Conservation (phyloP, 2,113 vertebrate genomes). For the Rallus limicola region DNA sequence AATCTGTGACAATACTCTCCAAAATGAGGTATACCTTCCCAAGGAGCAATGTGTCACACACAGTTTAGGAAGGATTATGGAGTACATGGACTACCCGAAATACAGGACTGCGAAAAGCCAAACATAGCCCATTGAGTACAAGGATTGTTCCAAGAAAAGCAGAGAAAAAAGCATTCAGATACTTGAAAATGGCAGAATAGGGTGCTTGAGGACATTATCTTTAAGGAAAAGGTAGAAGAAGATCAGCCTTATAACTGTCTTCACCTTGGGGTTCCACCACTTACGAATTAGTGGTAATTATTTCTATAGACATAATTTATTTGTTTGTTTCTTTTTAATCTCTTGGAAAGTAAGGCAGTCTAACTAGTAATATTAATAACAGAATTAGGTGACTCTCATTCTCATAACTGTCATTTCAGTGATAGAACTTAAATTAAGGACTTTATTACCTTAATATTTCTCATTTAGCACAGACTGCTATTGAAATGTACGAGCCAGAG, state of each 20-base stretch:
- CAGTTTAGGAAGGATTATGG: neutral
- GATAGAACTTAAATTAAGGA: neutral
- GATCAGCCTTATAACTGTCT: neutral
- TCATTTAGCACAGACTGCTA: neutral
- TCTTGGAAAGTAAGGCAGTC: neutral
- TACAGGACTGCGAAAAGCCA: neutral
- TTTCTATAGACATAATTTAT: neutral
- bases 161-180: neutral
- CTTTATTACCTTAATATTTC: constrained; percentile 22
- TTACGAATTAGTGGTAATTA: neutral
- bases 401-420: neutral
- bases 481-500: neutral
- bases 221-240: neutral
- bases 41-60: neutral
- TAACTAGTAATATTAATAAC: constrained; percentile 2
- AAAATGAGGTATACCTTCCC: neutral
- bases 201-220: neutral
- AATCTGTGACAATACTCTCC: neutral
- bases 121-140: neutral
- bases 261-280: neutral
- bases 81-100: neutral
- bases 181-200: neutral
- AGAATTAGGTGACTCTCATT: neutral
- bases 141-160: neutral
- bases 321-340: neutral